phyloP scores from a whole-genome alignment of 2,113 vertebrate species.

The Cinclus mexicanus region DNA sequence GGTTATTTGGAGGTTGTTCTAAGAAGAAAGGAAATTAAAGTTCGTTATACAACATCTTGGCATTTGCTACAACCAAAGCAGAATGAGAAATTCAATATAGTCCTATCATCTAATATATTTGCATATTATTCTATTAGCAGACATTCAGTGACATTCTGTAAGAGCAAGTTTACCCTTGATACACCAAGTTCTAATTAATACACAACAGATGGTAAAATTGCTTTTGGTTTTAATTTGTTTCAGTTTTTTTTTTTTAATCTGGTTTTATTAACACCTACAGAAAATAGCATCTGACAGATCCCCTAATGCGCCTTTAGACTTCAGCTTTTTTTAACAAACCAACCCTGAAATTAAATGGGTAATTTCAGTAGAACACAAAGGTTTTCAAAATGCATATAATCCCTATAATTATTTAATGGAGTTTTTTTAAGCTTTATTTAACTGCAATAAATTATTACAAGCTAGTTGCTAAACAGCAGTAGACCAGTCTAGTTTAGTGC shows the following conservation, averaged over 20 bases:
- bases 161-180: slow-evolving; percentile 80
- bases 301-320: slow-evolving; percentile 73
- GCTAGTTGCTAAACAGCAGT: slow-evolving; percentile 76
- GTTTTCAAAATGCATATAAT: slow-evolving; percentile 77
- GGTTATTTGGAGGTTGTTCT: slow-evolving; percentile 90
- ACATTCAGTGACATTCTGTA: slow-evolving; percentile 76
- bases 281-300: slow-evolving; percentile 78
- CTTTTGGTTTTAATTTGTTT: slow-evolving; percentile 82
- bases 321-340: slow-evolving; percentile 76
- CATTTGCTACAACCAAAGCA: slow-evolving; percentile 35
- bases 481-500: slow-evolving; percentile 71
- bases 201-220: slow-evolving; percentile 83
- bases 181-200: slow-evolving; percentile 79
- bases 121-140: slow-evolving; percentile 78
- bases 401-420: slow-evolving; percentile 82
- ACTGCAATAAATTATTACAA: slow-evolving; percentile 80
- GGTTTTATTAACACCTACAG: slow-evolving; percentile 82
- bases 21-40: slow-evolving; percentile 64
- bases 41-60: slow-evolving; percentile 35
- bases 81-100: slow-evolving; percentile 53
- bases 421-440: slow-evolving; percentile 81
- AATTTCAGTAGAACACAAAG: slow-evolving; percentile 76
- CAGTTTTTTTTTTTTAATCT: slow-evolving; percentile 69
- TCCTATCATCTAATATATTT: slow-evolving; percentile 62
- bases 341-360: slow-evolving; percentile 81